phyloP scores from a whole-genome alignment of 2,888 invertebrate genomes.

The Cantharis rufa region DNA sequence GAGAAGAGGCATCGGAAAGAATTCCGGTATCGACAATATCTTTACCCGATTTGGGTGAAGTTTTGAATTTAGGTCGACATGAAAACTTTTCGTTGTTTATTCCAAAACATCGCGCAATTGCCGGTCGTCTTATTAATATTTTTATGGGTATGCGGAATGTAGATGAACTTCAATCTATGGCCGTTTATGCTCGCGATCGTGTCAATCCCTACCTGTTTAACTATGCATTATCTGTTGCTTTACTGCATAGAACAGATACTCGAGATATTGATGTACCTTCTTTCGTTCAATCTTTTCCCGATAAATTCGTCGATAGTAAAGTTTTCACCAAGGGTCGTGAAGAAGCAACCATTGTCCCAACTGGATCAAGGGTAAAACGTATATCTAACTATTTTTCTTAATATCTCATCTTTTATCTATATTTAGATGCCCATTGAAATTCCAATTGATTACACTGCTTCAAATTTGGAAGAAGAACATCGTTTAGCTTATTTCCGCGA shows the following conservation, averaged over 20 bases:
- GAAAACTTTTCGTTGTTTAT: slow-evolving; percentile 76
- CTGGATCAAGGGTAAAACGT: slow-evolving; percentile 64
- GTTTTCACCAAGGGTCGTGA: slow-evolving; percentile 72
- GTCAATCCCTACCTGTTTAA: slow-evolving; percentile 82
- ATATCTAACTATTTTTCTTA: neutral
- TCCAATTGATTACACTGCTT: slow-evolving; percentile 76
- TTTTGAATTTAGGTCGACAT: slow-evolving; percentile 63
- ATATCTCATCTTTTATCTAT: neutral
- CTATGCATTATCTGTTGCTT: slow-evolving; percentile 75
- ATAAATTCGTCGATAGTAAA: slow-evolving; percentile 78
- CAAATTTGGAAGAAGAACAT: slow-evolving; percentile 76
- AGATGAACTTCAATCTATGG: slow-evolving; percentile 72
- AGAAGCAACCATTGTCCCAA: slow-evolving; percentile 65
- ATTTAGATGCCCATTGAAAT: slow-evolving; percentile 69
- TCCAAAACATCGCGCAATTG: slow-evolving; percentile 71
- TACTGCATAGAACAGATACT: slow-evolving; percentile 75
- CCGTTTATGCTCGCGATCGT: slow-evolving; percentile 72
- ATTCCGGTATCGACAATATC: slow-evolving; percentile 61
- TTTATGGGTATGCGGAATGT: slow-evolving; percentile 67
- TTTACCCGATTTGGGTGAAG: slow-evolving; percentile 63
- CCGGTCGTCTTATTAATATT: slow-evolving; percentile 69
- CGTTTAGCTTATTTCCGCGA: slow-evolving; percentile 83
- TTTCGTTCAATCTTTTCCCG: slow-evolving; percentile 78
- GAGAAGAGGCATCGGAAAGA: slow-evolving; percentile 57
- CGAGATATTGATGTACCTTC: slow-evolving; percentile 72